phyloP scores from a whole-genome alignment of 1,140 invertebrate genomes.

The Bombus picipes region DNA sequence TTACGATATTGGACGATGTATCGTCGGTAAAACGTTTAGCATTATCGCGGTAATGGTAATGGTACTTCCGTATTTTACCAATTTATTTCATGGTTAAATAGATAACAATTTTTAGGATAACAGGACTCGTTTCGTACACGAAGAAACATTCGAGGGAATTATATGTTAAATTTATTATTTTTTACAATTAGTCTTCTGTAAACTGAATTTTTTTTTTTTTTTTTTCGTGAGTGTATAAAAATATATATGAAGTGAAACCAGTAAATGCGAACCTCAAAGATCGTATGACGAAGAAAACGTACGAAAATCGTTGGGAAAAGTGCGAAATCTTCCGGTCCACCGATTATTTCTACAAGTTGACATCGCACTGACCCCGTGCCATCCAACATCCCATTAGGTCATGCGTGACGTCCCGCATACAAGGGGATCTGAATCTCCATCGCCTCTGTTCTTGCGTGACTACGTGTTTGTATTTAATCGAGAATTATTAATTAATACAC shows the following conservation, averaged over 20 bases:
- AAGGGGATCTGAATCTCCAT: neutral
- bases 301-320: neutral
- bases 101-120: neutral
- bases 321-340: neutral
- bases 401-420: neutral
- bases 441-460: neutral
- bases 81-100: neutral
- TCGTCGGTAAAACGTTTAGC: neutral
- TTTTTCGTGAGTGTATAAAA: too few species aligned
- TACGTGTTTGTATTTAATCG: neutral
- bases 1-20: constrained; percentile 10
- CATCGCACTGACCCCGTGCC: neutral
- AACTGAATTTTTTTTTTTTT: too few species aligned
- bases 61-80: neutral
- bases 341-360: constrained; percentile 3
- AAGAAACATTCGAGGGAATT: neutral
- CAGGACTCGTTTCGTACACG: neutral
- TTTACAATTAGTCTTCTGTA: too few species aligned
- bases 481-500: constrained; percentile 12
- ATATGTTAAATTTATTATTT: too few species aligned
- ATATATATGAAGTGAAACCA: too few species aligned
- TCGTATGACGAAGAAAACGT: too few species aligned
- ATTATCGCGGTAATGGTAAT: neutral
- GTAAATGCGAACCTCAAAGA: too few species aligned
- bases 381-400: neutral